phyloP scores from a whole-genome alignment of 2,888 invertebrate species.

The Epirrhoe tristata region DNA sequence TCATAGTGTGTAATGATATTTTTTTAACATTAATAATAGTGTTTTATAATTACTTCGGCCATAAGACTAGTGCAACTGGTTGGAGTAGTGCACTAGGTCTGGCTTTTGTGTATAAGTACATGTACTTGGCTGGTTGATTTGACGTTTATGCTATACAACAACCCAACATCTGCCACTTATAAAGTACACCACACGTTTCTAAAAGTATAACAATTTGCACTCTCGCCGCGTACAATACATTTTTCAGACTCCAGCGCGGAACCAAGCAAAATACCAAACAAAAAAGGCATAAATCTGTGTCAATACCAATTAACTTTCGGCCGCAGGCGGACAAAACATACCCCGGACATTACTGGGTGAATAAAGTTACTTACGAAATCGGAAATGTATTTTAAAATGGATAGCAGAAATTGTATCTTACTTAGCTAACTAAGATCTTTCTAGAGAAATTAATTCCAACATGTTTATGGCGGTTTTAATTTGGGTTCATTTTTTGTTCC shows the following conservation, averaged over 20 bases:
- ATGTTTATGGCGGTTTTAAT: too few relatives aligned
- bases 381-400: background rate
- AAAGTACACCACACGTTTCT: conserved; percentile 10
- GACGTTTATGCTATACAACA: background rate
- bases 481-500: too few relatives aligned
- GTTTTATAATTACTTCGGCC: too few relatives aligned
- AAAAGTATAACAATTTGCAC: conserved; percentile 18
- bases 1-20: too few relatives aligned
- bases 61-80: too few relatives aligned
- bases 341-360: conserved; percentile 13
- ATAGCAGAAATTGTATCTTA: too few relatives aligned
- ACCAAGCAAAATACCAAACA: conserved; percentile 53
- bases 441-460: too few relatives aligned
- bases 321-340: conserved; percentile 44
- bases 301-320: conserved; percentile 66
- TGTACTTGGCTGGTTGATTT: background rate
- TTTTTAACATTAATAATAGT: too few relatives aligned
- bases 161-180: conserved; percentile 7
- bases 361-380: background rate
- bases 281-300: conserved; percentile 63
- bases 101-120: too few relatives aligned
- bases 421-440: too few relatives aligned
- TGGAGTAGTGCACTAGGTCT: too few relatives aligned
- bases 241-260: conserved; percentile 29
- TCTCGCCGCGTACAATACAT: conserved; percentile 29